Conservation (phyloP, 1,140 invertebrate species). For the Caenorhabditis inopinata region DNA sequence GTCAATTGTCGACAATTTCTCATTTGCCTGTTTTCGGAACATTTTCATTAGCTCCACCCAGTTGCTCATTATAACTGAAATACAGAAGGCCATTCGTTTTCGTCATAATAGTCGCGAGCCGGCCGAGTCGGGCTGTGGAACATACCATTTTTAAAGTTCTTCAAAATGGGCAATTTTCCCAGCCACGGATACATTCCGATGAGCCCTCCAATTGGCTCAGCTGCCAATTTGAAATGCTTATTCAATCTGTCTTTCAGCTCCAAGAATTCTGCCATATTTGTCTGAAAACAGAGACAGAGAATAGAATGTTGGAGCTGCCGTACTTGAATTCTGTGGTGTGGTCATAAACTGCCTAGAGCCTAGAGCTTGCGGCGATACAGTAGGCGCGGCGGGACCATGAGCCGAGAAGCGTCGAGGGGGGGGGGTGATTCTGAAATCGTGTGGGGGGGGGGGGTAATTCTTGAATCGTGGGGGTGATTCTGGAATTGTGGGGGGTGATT, state of each 20-base stretch:
- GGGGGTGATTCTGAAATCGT: too few relatives aligned
- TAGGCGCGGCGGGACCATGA: too few relatives aligned
- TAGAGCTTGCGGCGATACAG: too few relatives aligned
- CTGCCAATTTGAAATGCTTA: slow-evolving; percentile 2
- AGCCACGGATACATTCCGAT: slow-evolving; percentile 14
- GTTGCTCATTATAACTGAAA: background rate
- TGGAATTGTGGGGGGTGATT: too few relatives aligned
- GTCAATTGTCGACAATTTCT: background rate
- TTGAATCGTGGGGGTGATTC: too few relatives aligned
- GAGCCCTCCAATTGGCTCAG: background rate
- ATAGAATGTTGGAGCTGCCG: background rate
- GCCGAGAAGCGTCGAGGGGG: too few relatives aligned
- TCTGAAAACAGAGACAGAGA: background rate
- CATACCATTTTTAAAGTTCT: background rate
- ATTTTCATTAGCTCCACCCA: background rate
- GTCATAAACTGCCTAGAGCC: too few relatives aligned
- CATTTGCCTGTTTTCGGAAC: background rate
- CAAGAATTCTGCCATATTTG: background rate
- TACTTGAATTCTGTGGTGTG: too few relatives aligned
- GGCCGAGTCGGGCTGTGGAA: too few relatives aligned
- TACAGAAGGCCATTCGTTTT: too few relatives aligned
- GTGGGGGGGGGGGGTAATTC: too few relatives aligned
- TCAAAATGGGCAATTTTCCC: background rate
- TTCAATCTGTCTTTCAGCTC: background rate
- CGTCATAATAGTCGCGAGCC: too few relatives aligned